Conservation (phyloP, 1,140 invertebrate species). For the Aphis craccivora region DNA sequence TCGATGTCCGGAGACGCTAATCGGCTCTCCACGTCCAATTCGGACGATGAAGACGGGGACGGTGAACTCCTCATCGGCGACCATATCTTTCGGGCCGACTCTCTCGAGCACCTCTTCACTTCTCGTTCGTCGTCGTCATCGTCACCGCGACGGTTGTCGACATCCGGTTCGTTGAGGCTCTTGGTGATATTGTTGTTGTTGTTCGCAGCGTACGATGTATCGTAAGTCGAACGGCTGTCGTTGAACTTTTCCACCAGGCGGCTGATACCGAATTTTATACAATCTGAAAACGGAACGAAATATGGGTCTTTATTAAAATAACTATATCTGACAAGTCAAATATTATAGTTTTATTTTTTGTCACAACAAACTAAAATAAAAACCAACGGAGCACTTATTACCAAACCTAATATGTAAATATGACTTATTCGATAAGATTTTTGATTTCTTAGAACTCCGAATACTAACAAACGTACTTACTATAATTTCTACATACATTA, state of each 20-base stretch:
- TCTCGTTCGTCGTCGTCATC: conserved; percentile 1
- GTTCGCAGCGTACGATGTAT: conserved; percentile 44
- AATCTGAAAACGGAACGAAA: conserved; percentile 67
- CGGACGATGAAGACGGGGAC: conserved; percentile 69
- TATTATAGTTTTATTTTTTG: no score
- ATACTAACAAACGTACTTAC: no score
- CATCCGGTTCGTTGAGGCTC: conserved; percentile 63
- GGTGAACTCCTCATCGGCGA: conserved; percentile 64
- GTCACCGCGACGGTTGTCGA: conserved; percentile 63
- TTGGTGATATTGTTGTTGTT: conserved; percentile 58
- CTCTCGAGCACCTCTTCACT: conserved; percentile 40
- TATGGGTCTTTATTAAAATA: not conserved
- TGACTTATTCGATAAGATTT: no score
- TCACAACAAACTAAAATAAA: not conserved
- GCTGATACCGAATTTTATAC: conserved; percentile 77
- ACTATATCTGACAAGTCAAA: not conserved
- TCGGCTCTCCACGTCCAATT: conserved; percentile 74
- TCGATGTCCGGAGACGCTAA: conserved; percentile 66
- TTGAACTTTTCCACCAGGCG: conserved; percentile 67
- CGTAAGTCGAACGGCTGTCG: conserved; percentile 39
- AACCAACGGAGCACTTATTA: no score
- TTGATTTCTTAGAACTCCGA: no score
- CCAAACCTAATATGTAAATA: no score
- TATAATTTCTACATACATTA: no score
- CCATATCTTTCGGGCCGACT: conserved; percentile 64